Base-by-base conservation (phyloP, 2,888 invertebrate genomes). In the Catocala nupta region DNA sequence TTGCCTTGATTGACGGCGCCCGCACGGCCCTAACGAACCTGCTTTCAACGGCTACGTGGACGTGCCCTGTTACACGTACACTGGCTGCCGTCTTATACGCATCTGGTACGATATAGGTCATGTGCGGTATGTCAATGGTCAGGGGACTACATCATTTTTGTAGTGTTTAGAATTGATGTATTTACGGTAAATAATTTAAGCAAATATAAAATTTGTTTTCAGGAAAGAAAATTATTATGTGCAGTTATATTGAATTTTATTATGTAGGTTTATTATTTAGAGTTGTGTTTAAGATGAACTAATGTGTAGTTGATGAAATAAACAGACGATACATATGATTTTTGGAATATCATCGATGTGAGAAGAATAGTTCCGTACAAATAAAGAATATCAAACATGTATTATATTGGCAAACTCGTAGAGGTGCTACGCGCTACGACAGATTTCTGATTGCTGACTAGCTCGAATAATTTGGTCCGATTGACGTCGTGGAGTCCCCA, bases 1-100 rank as follows among this genome's bases (percentile, higher is more conserved):
- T 94, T 93, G 94, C 88, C 92, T 90, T 93, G 94, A 94, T 94
- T 94, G 94, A 94, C 93, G 92, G 88, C 86, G 90, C 88, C 88
- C 86, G 86, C 87, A 84, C 85, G 80, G 82, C 84, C 83, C 87
- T 90, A 94, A 94, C 94, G 94, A 94, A 91, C 93, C 90, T 86
- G 92, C 91, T 93, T 90, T 91, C 91, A 91, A 81, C 85, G 77
- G 84, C 76, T 73, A 63, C 82, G 86, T 89, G 92, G 85, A 89
- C 90, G 89, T 88, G 89, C 84, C 80, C 66, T 71, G 75, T 77
- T 65, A 63, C 75, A 73, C 65, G 71, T 67, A 66, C 69, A 63
- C 69, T 45, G 50, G 60, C 60, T 60, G 43, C 59, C 59, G 50
- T 66, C 76, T 78, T 69, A 75, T 70, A 70, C 69, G 71, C 65